Base-by-base conservation (phyloP, 1,140 invertebrate species). In the Drosophila tani region DNA sequence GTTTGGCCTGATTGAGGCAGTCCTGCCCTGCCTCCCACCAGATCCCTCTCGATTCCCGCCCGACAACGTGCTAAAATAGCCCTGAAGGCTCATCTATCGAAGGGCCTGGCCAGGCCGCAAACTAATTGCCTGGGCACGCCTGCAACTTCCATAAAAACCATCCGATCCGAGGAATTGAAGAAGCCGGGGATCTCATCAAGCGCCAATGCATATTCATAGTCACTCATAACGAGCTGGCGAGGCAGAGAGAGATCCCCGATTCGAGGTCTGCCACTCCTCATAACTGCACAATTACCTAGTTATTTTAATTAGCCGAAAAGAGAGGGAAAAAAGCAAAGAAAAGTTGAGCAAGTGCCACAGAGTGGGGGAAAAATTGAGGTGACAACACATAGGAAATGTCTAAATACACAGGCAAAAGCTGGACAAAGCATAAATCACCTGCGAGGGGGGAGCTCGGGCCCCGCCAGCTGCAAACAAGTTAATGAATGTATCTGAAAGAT, bases 401-500 rank as follows among this genome's bases (percentile, higher is more conserved):
- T 85, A 82, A 86, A 85, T 79, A 75, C 19, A 73, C 62, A 68
- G 57, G 73, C 77, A 80, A 88, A 76, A 77, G 67, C 68, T 84
- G 58, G 80, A 70, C 76, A 78, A 83, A 68, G 65, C 77, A 88
- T 88, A 87, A 87, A 84, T 88, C 84, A 88, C 71, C 50, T 35
- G 58, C 19, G n/a, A 56, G 66, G 19, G 67, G 55, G 56, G 32
- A 14, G 41, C 47, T 35, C 60, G 59, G 69, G 8, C 56, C 11
- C 27, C 19, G 3, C 29, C 8, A 74, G 78, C 64, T 78, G 78
- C 82, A 81, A 86, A 85, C 82, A 67, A 86, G 84, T 86, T 87
- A 87, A 87, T 88, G 83, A 87, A 88, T 88, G 83, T 84, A 88
- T 87, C 83, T 84, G 81, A 50, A 40, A 84, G 73, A 87, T 81